Evolutionary conservation across 2,797 vertebrate genomes (phyloP).

Genomic region (Florisuga fusca): DNA sequence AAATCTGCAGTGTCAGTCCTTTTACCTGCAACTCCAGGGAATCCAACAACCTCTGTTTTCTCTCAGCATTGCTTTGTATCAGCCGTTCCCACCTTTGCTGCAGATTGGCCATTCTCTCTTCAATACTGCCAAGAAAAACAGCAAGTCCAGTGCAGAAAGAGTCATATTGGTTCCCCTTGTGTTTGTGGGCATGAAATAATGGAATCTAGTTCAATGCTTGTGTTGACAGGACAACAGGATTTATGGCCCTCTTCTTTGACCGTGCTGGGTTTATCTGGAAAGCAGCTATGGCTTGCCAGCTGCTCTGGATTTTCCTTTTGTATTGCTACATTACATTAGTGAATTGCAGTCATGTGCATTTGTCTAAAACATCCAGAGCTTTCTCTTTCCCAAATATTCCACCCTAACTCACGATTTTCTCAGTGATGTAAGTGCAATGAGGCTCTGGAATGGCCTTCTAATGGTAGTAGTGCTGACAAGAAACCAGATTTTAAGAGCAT

Average conservation of each 20-base stretch:
- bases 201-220: neutral
- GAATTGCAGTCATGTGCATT: neutral
- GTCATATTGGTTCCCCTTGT: neutral
- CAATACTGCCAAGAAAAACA: constrained; percentile 73
- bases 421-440: neutral
- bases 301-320: neutral
- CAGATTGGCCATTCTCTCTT: constrained; percentile 71
- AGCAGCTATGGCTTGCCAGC: neutral
- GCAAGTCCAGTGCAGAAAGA: neutral
- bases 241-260: neutral
- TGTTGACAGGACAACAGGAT: neutral
- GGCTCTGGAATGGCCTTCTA: neutral
- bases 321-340: neutral
- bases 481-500: neutral
- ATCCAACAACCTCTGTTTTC: constrained; percentile 79
- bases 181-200: neutral
- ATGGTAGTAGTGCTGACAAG: neutral
- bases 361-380: neutral
- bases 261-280: neutral
- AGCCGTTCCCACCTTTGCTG: constrained; percentile 73
- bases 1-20: neutral
- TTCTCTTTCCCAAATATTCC: neutral
- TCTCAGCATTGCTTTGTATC: constrained; percentile 77
- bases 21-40: constrained; percentile 88
- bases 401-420: neutral